These are phyloP conservation scores for Meloe dianella DNA, from an alignment of 2,888 invertebrate species.

Conservation along the genomic window DNA sequence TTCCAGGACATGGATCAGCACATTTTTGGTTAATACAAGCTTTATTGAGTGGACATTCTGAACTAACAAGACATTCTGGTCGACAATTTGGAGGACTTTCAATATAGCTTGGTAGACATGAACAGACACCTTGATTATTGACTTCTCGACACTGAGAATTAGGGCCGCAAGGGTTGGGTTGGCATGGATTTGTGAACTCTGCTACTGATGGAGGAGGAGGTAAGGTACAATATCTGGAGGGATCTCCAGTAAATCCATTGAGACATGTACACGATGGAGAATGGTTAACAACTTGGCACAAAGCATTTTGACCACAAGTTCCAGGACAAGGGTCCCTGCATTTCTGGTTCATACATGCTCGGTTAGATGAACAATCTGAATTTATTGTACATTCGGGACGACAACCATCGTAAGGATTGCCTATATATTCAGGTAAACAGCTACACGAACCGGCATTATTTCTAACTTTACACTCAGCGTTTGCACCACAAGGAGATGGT, in stretches of 20 bases:
- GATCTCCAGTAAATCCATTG: constrained; percentile 68
- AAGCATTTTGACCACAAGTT: constrained; percentile 73
- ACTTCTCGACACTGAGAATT: constrained; percentile 73
- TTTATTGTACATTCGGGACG: constrained; percentile 76
- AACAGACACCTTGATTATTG: constrained; percentile 53
- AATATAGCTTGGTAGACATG: constrained; percentile 52
- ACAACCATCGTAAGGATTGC: constrained; percentile 77
- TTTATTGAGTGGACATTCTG: constrained; percentile 69
- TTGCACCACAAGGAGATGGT: constrained; percentile 72
- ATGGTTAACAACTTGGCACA: constrained; percentile 79
- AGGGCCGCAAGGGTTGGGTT: constrained; percentile 78
- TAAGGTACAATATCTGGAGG: constrained; percentile 51
- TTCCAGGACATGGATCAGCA: constrained; percentile 75
- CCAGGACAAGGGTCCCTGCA: constrained; percentile 76
- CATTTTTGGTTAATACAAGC: constrained; percentile 77
- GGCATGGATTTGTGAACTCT: constrained; percentile 66
- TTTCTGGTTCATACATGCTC: constrained; percentile 74
- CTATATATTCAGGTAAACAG: constrained; percentile 68
- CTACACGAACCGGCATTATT: constrained; percentile 70
- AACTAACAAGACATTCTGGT: constrained; percentile 70
- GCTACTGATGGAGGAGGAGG: constrained; percentile 41
- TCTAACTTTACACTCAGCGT: constrained; percentile 67
- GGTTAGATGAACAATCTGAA: constrained; percentile 73
- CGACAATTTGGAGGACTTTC: constrained; percentile 62
- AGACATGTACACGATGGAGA: constrained; percentile 76